Evolutionary conservation across 2,113 vertebrate genomes (phyloP), one percentile per base, ranked within the genome.

Genomic region (Prionailurus bengalensis): DNA sequence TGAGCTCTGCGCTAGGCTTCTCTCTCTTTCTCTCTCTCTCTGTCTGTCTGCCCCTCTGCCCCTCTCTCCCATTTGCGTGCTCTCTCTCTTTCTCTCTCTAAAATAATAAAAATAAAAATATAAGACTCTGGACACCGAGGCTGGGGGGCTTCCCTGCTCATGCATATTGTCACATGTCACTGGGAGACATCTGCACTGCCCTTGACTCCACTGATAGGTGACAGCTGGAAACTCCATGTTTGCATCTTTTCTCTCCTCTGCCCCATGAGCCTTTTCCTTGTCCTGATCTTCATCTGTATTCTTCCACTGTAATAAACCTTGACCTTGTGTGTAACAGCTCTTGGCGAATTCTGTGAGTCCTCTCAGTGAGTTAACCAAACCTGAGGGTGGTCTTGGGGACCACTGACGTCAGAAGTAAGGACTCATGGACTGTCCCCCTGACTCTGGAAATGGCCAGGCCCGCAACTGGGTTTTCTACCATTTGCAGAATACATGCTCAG

Each of bases 121-220:
- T 27, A 31, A 42, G 73, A 29, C 39, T 74, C 53, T 27, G 45
- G 55, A 23, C 15, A 9, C 31, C 19, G 16, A 13, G 48, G 13
- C 74, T 21, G 0, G 5, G 17, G 1, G 58, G 42, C 6, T 11
- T 61, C 55, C 29, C 73, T 51, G 58, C 0, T 19, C 36, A 3
- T 39, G 55, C 4, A 0, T 4, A 12, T 10, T 21, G 45, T 61
- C 58, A 19, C 71, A 9, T 2, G 9, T 66, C 16, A 4, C 84
- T 71, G 31, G 66, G 68, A 8, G n/a, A 33, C 11, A n/a, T 29
- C 29, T 23, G 8, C 33, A 0, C 85, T 21, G 45, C 23, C 45
- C 81, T 17, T 1, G 1, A 6, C 61, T 9, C 36, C 9, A 0
- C 71, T 21, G 16, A 66, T 29, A 27, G 61, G 48, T n/a, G 25